phyloP scores from a whole-genome alignment of 2,888 invertebrate genomes.

The Entomobrya multifasciata region DNA sequence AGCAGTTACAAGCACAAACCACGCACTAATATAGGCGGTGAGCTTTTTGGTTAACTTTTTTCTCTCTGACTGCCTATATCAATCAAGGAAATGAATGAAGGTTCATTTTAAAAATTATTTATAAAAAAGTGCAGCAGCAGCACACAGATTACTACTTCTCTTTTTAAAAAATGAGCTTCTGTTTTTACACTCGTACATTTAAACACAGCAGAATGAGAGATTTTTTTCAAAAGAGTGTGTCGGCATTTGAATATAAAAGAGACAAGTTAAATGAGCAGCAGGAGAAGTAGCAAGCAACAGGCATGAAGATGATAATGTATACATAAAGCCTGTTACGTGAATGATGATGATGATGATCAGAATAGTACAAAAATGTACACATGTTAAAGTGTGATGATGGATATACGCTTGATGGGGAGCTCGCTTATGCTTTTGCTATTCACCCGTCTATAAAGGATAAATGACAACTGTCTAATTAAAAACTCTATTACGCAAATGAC shows the following conservation, averaged over 20 bases:
- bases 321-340: slow-evolving; percentile 34
- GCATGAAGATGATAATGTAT: background rate
- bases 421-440: slow-evolving; percentile 37
- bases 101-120: slow-evolving; percentile 60
- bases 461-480: slow-evolving; percentile 80
- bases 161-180: slow-evolving; percentile 59
- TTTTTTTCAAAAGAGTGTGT: slow-evolving; percentile 38
- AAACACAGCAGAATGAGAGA: background rate
- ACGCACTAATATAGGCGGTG: slow-evolving; percentile 59
- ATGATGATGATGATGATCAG: background rate
- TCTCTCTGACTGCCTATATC: slow-evolving; percentile 61
- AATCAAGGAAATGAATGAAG: slow-evolving; percentile 70
- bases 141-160: slow-evolving; percentile 41
- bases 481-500: slow-evolving; percentile 80
- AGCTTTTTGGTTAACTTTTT: slow-evolving; percentile 58
- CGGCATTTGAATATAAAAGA: slow-evolving; percentile 62
- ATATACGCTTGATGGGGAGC: slow-evolving; percentile 39
- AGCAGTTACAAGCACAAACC: background rate
- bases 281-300: slow-evolving; percentile 13
- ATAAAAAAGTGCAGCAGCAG: slow-evolving; percentile 27
- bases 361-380: slow-evolving; percentile 12
- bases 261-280: slow-evolving; percentile 63
- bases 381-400: slow-evolving; percentile 59
- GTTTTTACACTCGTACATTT: slow-evolving; percentile 52
- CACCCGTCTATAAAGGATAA: slow-evolving; percentile 69